Evolutionary conservation across 64 coral and sea anemone species (phyloP), one percentile per base, ranked within the genome.

Genomic region (Porites australiensis): DNA sequence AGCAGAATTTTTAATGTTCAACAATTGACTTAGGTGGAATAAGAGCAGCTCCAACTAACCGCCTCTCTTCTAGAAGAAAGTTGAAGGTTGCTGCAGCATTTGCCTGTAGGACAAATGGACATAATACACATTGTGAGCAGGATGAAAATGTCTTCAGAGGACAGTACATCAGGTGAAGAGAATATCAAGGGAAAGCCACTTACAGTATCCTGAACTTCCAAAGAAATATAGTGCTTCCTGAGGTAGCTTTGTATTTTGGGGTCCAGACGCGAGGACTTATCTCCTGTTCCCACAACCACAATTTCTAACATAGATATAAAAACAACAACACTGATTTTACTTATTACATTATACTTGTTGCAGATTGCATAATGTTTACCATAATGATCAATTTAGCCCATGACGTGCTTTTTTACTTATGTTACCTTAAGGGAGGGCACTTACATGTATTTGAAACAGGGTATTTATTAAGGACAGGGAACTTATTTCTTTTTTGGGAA

Each of bases 71-170:
- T 59, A 99, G 72, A 18, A 99, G 91, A 70, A 99, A 99, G 64
- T 99, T 99, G 65, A 96, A 96, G 43, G 98, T 99, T 23, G 98
- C 98, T 47, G 94, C 78, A 72, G 98, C 98, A 94, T 99, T 99
- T 21, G 75, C 87, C 98, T 99, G 59, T 2, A 94, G 21, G 47
- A 53, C 64, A 72, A 90, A 75, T 58, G n/a, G 52, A 27, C 61
- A 44, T 15, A n/a, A 71, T 44, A 46, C 69, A 50, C 15, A 13
- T 9, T 6, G 4, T 74, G 37, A 37, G 27, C 27, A 37, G 27
- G 27, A 37, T 37, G 27, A 37, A 37, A 37, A 37, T 37, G 27
- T 37, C 27, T 37, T 37, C 27, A 37, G 27, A 37, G 27, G 27
- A 37, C 27, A 37, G 27, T 37, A 37, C 27, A 37, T 37, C 27